Percentiles rank a stretch among this genome's conserved stretches.
Conservation (phyloP, 2,888 invertebrate species). For the Chrysolina haemoptera region DNA sequence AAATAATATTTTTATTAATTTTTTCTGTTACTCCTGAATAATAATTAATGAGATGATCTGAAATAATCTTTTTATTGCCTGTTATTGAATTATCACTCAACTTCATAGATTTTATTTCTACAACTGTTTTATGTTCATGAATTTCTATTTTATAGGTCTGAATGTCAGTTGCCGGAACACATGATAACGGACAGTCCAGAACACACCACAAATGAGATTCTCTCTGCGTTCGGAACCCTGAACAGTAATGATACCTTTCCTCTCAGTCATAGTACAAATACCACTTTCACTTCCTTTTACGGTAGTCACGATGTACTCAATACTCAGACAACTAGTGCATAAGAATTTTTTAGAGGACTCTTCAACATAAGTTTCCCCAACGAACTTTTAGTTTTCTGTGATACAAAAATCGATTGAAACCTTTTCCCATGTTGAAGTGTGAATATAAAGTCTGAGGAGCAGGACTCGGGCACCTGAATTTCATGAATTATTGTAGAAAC, state of each 20-base stretch:
- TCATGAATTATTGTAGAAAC: too few relatives aligned
- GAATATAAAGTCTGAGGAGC: neutral
- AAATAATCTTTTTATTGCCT: too few relatives aligned
- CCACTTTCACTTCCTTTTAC: slow-evolving; percentile 73
- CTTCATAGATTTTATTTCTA: too few relatives aligned
- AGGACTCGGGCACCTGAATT: neutral
- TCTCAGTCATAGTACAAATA: slow-evolving; percentile 72
- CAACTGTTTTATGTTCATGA: too few relatives aligned
- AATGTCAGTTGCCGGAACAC: slow-evolving; percentile 65
- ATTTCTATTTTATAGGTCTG: slow-evolving; percentile 53
- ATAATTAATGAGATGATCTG: too few relatives aligned
- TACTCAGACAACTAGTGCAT: slow-evolving; percentile 60
- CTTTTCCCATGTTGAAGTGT: neutral
- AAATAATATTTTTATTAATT: too few relatives aligned
- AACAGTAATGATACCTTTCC: slow-evolving; percentile 71
- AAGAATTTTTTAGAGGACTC: slow-evolving; percentile 32
- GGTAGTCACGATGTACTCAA: slow-evolving; percentile 70
- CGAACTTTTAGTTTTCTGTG: slow-evolving; percentile 23
- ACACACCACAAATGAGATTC: slow-evolving; percentile 65
- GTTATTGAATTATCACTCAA: too few relatives aligned
- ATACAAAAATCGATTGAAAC: neutral
- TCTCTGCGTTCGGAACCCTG: slow-evolving; percentile 68
- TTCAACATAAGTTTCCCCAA: slow-evolving; percentile 26
- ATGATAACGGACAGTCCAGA: slow-evolving; percentile 66
- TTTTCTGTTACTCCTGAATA: too few relatives aligned